Conservation (phyloP, 1,140 invertebrate species). For the Cryptotermes secundus region DNA sequence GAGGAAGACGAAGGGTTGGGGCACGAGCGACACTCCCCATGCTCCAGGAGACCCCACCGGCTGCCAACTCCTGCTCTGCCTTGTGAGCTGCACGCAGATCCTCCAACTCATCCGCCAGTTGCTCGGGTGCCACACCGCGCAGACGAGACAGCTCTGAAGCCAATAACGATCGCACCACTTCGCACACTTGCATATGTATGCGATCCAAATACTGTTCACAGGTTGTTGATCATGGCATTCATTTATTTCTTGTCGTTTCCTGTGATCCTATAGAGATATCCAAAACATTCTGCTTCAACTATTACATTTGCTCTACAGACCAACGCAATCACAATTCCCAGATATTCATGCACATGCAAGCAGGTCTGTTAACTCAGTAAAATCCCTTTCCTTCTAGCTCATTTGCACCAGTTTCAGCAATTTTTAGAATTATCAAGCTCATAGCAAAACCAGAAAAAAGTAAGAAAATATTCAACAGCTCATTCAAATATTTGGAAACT, state of each 20-base stretch:
- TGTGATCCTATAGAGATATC: background rate
- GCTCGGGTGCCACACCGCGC: slow-evolving; percentile 49
- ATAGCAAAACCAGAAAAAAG: no score
- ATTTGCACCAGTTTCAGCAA: background rate
- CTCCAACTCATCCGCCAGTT: slow-evolving; percentile 53
- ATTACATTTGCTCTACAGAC: background rate
- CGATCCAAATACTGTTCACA: slow-evolving; percentile 15
- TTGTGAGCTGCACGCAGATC: slow-evolving; percentile 42
- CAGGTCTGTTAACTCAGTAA: background rate
- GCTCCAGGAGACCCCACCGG: slow-evolving; percentile 50
- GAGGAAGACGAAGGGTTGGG: slow-evolving; percentile 59
- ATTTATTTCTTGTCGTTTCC: background rate
- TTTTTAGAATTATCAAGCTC: no score
- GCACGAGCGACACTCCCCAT: slow-evolving; percentile 56
- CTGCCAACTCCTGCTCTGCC: slow-evolving; percentile 37
- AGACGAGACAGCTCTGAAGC: slow-evolving; percentile 54
- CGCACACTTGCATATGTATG: slow-evolving; percentile 15
- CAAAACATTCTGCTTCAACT: slow-evolving; percentile 19
- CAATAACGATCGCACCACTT: slow-evolving; percentile 36
- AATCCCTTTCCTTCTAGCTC: background rate
- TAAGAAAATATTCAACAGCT: no score
- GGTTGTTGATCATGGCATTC: slow-evolving; percentile 5
- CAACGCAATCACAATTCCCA: background rate
- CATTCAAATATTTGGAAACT: no score
- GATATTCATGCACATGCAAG: background rate